These are phyloP conservation scores for Fragum whitleyi DNA, from an alignment of 2,888 invertebrate genomes.

Conservation along the genomic window DNA sequence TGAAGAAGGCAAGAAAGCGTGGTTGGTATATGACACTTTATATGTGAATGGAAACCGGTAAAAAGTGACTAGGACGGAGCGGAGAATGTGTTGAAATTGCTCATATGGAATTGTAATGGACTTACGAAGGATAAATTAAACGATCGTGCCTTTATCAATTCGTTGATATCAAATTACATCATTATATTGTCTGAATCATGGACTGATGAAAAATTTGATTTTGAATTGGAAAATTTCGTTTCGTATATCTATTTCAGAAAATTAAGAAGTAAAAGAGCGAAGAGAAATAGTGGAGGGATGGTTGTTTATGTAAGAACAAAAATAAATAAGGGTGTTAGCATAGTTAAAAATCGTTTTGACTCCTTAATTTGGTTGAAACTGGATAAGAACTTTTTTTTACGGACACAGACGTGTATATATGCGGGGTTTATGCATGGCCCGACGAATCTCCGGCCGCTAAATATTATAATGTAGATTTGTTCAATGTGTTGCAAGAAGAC, in stretches of 20 bases:
- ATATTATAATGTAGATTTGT: constrained; percentile 38
- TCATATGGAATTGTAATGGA: constrained; percentile 42
- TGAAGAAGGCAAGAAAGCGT: constrained; percentile 28
- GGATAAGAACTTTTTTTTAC: neutral
- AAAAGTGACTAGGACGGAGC: neutral
- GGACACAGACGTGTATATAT: neutral
- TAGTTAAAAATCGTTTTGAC: constrained; percentile 1
- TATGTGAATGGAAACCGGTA: constrained; percentile 29
- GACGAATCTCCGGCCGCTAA: constrained; percentile 32
- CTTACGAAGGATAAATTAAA: constrained; percentile 6
- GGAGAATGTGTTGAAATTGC: constrained; percentile 27
- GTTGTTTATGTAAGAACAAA: neutral
- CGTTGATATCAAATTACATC: constrained; percentile 4
- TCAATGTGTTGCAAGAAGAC: constrained; percentile 34
- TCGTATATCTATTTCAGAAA: constrained; percentile 12
- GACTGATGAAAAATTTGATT: constrained; percentile 5
- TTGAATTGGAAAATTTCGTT: constrained; percentile 5
- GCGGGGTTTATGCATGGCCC: constrained; percentile 18
- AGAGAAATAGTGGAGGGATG: constrained; percentile 11
- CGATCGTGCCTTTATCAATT: constrained; percentile 14
- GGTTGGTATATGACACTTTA: neutral
- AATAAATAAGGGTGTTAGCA: constrained; percentile 8
- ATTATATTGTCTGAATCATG: constrained; percentile 26
- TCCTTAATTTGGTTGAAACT: constrained; percentile 19
- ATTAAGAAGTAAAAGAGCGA: constrained; percentile 6